Evolutionary conservation across 2,888 invertebrate species (phyloP), one percentile per base, ranked within the genome.

Genomic region (Lasioglossum vierecki): DNA sequence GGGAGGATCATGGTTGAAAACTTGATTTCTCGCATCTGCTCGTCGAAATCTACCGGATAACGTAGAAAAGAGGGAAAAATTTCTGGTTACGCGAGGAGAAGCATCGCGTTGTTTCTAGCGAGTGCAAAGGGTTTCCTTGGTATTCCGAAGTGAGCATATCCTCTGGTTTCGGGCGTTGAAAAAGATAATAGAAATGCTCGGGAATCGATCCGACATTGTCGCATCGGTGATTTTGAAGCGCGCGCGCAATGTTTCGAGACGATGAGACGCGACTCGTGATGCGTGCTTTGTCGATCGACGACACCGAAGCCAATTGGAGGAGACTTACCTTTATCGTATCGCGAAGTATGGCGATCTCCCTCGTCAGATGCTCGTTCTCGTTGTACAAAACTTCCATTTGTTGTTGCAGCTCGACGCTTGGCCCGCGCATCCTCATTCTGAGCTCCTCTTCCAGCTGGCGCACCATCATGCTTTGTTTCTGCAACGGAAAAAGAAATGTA

Each of bases 381-480:
- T 98, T 97, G 95, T 98, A 98, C 88, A 99, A 96, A 77, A 97
- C 97, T 95, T 99, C 98, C 96, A 99, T 97, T 95, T 99, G 99
- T 94, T 98, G 98, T 94, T 98, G 98, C 94, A 98, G 96, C 95
- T 99, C 99, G 88, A 98, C 97, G 93, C 98, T 98, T 2, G 98
- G 98, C 89, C 98, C 98, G 57, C 98, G 96, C 97, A 98, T 97
- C 91, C 98, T 96, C 95, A 98, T 96, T 93, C 98, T 96, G 82
- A 99, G 96, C 95, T 99, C 99, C 95, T 99, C 99, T 95, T 99
- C 99, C 92, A 99, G 95, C 95, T 99, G 99, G 60, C 99, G 96
- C 83, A 99, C 98, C 95, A 99, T 96, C 97, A 98, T 98, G 78
- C 98, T 98, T 97, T 99, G 98, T 98, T 99, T 99, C 98, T 99